Evolutionary conservation across 2,888 invertebrate genomes (phyloP).

Genomic region (Mechanitis mazaeus): DNA sequence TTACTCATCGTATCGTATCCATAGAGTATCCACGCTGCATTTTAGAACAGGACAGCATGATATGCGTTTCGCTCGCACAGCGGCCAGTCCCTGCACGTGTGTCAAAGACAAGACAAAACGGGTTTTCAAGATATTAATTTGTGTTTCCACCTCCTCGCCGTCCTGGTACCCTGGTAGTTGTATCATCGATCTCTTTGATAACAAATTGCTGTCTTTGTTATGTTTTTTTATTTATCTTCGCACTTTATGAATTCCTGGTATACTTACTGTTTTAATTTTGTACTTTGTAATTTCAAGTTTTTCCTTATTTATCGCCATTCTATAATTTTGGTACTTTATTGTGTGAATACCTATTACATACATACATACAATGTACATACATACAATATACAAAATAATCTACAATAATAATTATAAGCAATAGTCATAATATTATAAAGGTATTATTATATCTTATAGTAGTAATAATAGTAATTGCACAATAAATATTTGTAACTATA

Average conservation of each 20-base stretch:
- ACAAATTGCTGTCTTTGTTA: constrained; percentile 73
- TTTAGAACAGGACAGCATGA: constrained; percentile 40
- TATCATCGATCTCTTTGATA: constrained; percentile 67
- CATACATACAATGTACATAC: too few species aligned
- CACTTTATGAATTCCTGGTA: constrained; percentile 22
- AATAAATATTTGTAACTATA: too few species aligned
- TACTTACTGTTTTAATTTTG: constrained; percentile 9
- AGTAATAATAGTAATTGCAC: too few species aligned
- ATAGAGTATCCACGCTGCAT: constrained; percentile 43
- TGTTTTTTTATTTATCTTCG: constrained; percentile 41
- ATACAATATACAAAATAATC: too few species aligned
- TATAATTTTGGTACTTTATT: too few species aligned
- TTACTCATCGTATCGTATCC: constrained; percentile 28
- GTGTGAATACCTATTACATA: too few species aligned
- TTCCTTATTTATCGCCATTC: too few species aligned
- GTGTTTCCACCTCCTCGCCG: constrained; percentile 56
- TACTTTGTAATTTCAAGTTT: not conserved
- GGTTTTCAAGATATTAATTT: constrained; percentile 75
- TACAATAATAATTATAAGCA: too few species aligned
- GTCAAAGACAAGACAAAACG: constrained; percentile 53
- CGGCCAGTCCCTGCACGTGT: constrained; percentile 69
- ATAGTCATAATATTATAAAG: too few species aligned
- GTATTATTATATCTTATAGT: too few species aligned
- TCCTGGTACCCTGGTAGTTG: constrained; percentile 54
- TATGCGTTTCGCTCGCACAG: constrained; percentile 42